phyloP scores from a whole-genome alignment of 2,113 vertebrate genomes.

The Rhea pennata region DNA sequence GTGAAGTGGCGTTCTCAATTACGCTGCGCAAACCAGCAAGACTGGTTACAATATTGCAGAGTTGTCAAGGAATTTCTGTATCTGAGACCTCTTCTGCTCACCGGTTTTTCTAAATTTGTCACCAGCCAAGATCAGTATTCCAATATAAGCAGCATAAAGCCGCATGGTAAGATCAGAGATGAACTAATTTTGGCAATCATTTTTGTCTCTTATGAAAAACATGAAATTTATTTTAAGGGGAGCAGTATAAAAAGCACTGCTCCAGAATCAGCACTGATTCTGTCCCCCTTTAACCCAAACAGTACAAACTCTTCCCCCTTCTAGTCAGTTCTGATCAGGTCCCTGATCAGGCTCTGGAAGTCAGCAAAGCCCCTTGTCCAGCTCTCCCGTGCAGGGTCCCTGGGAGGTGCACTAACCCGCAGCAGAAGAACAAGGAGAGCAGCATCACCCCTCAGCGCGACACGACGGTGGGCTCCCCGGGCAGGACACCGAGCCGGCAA shows the following conservation, averaged over 20 bases:
- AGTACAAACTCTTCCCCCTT: neutral
- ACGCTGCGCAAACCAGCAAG: neutral
- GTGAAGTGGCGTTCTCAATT: slow-evolving; percentile 22
- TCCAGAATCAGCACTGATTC: neutral
- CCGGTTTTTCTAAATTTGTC: neutral
- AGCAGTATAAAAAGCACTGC: neutral
- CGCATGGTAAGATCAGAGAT: neutral
- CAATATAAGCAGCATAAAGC: neutral
- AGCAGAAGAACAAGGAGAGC: neutral
- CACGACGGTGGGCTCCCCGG: neutral
- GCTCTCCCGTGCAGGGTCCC: neutral
- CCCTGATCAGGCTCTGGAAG: neutral
- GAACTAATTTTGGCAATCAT: neutral
- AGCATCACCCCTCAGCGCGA: neutral
- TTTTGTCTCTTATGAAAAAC: neutral
- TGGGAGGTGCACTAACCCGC: neutral
- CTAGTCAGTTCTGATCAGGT: neutral
- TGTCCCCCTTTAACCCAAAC: neutral
- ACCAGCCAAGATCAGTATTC: neutral
- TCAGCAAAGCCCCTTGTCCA: neutral
- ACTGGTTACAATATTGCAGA: slow-evolving; percentile 18
- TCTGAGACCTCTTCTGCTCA: neutral
- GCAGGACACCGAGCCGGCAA: neutral
- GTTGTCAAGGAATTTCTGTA: slow-evolving; percentile 43
- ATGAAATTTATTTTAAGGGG: neutral